Evolutionary conservation across 2,888 invertebrate species (phyloP).

Genomic region (Drosophila affinis): DNA sequence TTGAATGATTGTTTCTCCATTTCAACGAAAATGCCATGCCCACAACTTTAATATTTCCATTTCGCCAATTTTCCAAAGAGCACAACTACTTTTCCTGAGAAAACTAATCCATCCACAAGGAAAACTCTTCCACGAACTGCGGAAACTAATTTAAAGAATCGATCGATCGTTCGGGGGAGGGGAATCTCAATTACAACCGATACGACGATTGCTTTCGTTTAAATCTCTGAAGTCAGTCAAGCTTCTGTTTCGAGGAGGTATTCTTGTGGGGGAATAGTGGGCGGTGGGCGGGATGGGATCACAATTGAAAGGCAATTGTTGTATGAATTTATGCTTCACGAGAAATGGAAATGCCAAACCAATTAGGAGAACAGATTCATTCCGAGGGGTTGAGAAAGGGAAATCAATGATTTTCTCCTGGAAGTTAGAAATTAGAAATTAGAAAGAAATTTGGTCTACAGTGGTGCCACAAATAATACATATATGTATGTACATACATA

Average conservation of each 20-base stretch:
- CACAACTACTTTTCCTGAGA: background rate
- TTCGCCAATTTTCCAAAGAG: background rate
- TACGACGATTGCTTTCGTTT: background rate
- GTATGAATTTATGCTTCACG: no score
- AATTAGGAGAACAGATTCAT: background rate
- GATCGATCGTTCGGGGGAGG: no score
- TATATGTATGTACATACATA: no score
- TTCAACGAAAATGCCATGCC: background rate
- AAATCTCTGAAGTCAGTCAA: no score
- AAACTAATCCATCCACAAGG: no score
- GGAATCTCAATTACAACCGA: background rate
- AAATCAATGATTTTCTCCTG: background rate
- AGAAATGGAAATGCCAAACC: background rate
- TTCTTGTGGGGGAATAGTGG: no score
- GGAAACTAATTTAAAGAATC: background rate
- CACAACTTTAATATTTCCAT: background rate
- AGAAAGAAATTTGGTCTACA: no score
- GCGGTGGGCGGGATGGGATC: no score
- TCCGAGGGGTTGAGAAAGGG: background rate
- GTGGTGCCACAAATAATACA: no score
- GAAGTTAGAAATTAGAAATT: no score
- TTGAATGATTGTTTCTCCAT: background rate
- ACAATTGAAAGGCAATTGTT: no score
- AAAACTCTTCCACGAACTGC: background rate
- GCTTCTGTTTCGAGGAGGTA: no score